phyloP scores from a whole-genome alignment of 2,113 vertebrate species.

The Aldabrachelys gigantea region DNA sequence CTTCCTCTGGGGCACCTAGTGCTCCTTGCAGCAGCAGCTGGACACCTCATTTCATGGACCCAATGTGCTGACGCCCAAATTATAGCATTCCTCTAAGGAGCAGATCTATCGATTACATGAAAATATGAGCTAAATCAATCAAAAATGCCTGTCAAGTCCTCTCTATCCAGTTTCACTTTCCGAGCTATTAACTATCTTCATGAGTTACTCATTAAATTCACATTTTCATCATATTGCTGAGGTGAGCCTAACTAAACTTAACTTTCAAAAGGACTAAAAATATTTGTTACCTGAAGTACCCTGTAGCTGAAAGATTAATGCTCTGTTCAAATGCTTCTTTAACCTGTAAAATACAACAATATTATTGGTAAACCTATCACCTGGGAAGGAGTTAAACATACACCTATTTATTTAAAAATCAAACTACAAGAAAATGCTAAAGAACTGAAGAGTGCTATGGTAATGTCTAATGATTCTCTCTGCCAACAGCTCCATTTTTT shows the following conservation, averaged over 20 bases:
- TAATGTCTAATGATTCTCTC: not conserved
- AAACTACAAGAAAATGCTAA: not conserved
- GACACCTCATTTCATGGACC: too few species aligned
- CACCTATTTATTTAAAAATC: not conserved
- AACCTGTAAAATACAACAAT: constrained; percentile 74
- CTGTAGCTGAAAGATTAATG: constrained; percentile 90
- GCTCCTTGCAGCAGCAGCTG: too few species aligned
- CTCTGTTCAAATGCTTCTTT: constrained; percentile 82
- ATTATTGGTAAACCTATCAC: constrained; percentile 7
- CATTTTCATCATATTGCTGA: not conserved
- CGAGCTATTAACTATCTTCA: not conserved
- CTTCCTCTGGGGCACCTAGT: too few species aligned
- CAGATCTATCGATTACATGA: not conserved
- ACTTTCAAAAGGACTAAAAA: not conserved
- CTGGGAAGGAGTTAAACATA: not conserved
- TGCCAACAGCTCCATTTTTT: not conserved
- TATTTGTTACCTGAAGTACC: constrained; percentile 86
- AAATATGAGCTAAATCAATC: not conserved
- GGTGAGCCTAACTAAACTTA: not conserved
- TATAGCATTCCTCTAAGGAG: not conserved
- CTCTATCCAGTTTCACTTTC: not conserved
- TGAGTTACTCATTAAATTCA: not conserved
- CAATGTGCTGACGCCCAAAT: not conserved
- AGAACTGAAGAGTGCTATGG: not conserved
- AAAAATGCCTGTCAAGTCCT: not conserved